Conservation (phyloP, 2,888 invertebrate species). For the Torymus texanus region DNA sequence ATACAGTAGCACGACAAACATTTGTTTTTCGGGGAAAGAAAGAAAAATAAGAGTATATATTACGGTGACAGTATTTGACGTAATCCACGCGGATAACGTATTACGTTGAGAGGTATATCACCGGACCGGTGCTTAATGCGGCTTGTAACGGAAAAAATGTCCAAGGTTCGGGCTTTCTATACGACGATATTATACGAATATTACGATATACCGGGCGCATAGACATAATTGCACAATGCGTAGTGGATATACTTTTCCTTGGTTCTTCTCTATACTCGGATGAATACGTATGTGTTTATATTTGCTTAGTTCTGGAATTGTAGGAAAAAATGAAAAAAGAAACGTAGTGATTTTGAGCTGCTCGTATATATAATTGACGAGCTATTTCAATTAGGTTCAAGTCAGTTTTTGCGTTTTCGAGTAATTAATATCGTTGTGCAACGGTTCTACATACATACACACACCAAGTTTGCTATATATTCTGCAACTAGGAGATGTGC, state of each 20-base stretch:
- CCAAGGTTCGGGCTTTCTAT: constrained; percentile 48
- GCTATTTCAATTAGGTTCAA: too few relatives aligned
- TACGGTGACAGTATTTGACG: constrained; percentile 18
- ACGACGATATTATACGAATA: constrained; percentile 35
- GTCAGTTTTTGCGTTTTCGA: too few relatives aligned
- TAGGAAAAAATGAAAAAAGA: too few relatives aligned
- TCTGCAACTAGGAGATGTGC: constrained; percentile 11
- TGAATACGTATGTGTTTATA: constrained; percentile 1
- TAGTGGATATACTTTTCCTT: constrained; percentile 13
- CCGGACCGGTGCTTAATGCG: constrained; percentile 34
- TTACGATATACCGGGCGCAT: constrained; percentile 32
- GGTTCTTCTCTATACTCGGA: constrained; percentile 6
- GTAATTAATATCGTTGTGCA: too few relatives aligned
- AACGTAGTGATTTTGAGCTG: not conserved
- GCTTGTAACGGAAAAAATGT: constrained; percentile 53
- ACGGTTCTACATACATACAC: too few relatives aligned
- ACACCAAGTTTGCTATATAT: not conserved
- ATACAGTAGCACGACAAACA: not conserved
- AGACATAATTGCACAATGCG: constrained; percentile 35
- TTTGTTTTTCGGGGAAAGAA: not conserved
- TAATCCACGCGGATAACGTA: constrained; percentile 31
- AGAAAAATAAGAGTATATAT: not conserved
- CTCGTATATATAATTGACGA: not conserved
- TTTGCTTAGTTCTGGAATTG: too few relatives aligned
- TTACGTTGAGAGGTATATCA: constrained; percentile 11